Base-by-base conservation (phyloP, 2,888 invertebrate species). In the Ennomos fuscantarius region DNA sequence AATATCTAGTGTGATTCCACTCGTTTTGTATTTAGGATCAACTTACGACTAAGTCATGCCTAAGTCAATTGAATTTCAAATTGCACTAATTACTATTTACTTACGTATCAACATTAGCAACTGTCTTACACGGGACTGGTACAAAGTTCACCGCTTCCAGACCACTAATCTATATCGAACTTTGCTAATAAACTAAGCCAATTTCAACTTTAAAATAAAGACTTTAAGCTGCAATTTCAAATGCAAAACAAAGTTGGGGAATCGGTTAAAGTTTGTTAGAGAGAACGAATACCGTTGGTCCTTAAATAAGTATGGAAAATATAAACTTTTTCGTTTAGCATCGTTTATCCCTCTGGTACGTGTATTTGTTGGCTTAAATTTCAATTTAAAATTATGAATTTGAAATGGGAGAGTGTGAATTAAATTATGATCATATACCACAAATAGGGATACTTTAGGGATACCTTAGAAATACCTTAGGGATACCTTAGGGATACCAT, bases 91-190 rank as follows among this genome's bases (percentile, higher is more conserved):
- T n/a, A n/a, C n/a, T n/a, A n/a, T n/a, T n/a, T n/a, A n/a, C n/a
- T 40, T 5, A 1, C 6, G 13, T 40, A 3, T 1, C 24, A 44
- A 50, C 9, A 6, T 44, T n/a, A n/a, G 40, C 9, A 9, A 58
- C 49, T 58, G 48, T 9, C 9, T 34, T 37, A 48, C 43, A 40
- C 63, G 47, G 56, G 59, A 71, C 69, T 72, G 54, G 55, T 39
- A 41, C 52, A 48, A 55, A 60, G 51, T 70, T 72, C 63, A 65
- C 65, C 72, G 76, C 70, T 76, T 71, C 70, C 70, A 66, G 58
- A 77, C 79, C 79, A 75, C 84, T 82, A 84, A 85, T 85, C 84
- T 77, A 78, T 79, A 82, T 77, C 71, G 74, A 81, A 83, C 75
- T 80, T 78, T 69, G 60, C 70, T 76, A 76, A 76, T 73, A 76